A percentile compares a stretch with the other conserved stretches of the same genome.
Conservation (phyloP, 1,140 invertebrate genomes). For the Elysia chlorotica region DNA sequence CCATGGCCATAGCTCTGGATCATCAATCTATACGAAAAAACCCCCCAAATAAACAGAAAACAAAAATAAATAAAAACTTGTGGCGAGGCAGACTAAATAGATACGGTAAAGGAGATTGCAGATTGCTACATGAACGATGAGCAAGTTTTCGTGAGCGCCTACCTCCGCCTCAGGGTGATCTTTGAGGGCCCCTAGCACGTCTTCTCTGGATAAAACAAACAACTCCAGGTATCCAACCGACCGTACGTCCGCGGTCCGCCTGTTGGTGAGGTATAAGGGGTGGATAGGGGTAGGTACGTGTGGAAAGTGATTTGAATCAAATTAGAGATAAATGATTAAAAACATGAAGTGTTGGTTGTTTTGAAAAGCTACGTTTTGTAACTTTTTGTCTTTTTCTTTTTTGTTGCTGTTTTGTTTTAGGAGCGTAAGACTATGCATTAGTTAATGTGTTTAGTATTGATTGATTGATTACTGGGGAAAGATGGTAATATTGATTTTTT, state of each 20-base stretch:
- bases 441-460: too few species aligned
- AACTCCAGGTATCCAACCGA: constrained; percentile 95
- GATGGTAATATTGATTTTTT: too few species aligned
- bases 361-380: not conserved
- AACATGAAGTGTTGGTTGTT: not conserved
- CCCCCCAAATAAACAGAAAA: too few species aligned
- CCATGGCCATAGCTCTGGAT: too few species aligned
- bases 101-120: not conserved
- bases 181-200: constrained; percentile 91
- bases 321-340: not conserved
- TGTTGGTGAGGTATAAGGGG: constrained; percentile 56
- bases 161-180: constrained; percentile 96
- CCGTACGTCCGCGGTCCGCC: constrained; percentile 91
- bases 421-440: too few species aligned
- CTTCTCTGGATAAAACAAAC: constrained; percentile 90
- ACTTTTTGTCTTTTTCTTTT: not conserved
- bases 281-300: not conserved
- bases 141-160: too few species aligned
- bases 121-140: not conserved
- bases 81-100: too few species aligned
- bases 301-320: not conserved
- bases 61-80: too few species aligned
- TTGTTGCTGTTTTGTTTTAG: not conserved
- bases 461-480: too few species aligned
- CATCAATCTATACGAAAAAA: too few species aligned